phyloP scores from a whole-genome alignment of 2,113 vertebrate genomes.

The Talpa occidentalis region DNA sequence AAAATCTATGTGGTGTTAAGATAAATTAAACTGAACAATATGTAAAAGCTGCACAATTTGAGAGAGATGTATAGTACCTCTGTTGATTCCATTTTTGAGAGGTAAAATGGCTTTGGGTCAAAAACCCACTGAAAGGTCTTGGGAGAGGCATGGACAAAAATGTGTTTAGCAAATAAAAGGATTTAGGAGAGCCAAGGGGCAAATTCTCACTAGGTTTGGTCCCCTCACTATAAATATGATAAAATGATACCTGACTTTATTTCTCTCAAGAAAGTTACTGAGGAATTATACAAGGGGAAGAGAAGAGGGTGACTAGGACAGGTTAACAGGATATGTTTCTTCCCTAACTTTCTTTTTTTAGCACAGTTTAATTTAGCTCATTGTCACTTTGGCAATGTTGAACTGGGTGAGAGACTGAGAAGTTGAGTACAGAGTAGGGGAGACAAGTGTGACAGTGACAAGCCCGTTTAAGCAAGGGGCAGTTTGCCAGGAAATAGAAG shows the following conservation, averaged over 20 bases:
- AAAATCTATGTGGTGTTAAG: not conserved
- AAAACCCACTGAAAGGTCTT: not conserved
- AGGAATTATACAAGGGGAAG: not conserved
- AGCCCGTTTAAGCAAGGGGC: not conserved
- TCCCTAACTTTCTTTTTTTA: not conserved
- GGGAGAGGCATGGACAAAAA: not conserved
- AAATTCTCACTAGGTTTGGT: not conserved
- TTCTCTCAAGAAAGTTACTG: slow-evolving; percentile 18
- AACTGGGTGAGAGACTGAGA: not conserved
- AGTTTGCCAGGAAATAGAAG: not conserved
- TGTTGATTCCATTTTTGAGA: not conserved
- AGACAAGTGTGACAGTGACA: slow-evolving; percentile 23
- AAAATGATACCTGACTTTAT: not conserved
- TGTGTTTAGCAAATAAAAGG: slow-evolving; percentile 31
- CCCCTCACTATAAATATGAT: not conserved
- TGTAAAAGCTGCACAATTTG: slow-evolving; percentile 30
- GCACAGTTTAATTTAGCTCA: slow-evolving; percentile 35
- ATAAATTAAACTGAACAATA: not conserved
- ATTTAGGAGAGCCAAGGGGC: not conserved
- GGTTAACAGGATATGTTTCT: not conserved
- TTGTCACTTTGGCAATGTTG: not conserved
- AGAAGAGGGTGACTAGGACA: not conserved
- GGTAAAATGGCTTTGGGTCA: slow-evolving; percentile 18
- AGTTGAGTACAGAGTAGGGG: not conserved
- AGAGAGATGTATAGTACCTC: not conserved